Evolutionary conservation across 2,113 vertebrate genomes (phyloP).

Genomic region (Apistogramma diplotaenia): DNA sequence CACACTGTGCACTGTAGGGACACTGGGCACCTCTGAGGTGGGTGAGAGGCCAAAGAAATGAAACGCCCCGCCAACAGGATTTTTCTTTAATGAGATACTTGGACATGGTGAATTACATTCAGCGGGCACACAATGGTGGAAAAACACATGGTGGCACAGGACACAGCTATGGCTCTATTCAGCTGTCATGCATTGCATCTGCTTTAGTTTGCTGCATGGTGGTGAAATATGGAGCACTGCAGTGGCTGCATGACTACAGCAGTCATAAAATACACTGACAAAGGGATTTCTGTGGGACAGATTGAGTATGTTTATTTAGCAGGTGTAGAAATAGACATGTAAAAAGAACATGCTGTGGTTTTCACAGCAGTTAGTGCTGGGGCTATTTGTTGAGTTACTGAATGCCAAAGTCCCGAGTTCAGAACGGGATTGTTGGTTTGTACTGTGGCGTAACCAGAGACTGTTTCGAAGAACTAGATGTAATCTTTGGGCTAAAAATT

Average conservation of each 20-base stretch:
- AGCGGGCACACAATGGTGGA: background rate
- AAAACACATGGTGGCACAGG: background rate
- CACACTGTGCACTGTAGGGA: conserved; percentile 21
- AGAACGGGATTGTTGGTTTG: background rate
- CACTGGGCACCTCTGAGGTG: background rate
- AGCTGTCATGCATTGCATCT: background rate
- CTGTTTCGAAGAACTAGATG: background rate
- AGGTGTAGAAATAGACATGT: background rate
- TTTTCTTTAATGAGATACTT: conserved; percentile 34
- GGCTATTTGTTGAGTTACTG: background rate
- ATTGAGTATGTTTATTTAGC: background rate
- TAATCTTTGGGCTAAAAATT: background rate
- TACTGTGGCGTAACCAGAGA: background rate
- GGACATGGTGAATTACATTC: conserved; percentile 33
- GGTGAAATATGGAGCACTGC: background rate
- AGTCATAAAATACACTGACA: background rate
- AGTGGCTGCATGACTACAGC: background rate
- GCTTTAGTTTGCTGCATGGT: background rate
- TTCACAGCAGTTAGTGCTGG: background rate
- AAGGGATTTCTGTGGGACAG: background rate
- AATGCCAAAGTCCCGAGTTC: background rate
- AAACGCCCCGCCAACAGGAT: background rate
- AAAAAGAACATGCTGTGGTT: background rate
- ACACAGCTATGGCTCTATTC: background rate
- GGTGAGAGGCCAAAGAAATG: background rate